These are phyloP conservation scores for Microtus ochrogaster DNA, from an alignment of 2,113 vertebrate genomes.

Conservation along the genomic window DNA sequence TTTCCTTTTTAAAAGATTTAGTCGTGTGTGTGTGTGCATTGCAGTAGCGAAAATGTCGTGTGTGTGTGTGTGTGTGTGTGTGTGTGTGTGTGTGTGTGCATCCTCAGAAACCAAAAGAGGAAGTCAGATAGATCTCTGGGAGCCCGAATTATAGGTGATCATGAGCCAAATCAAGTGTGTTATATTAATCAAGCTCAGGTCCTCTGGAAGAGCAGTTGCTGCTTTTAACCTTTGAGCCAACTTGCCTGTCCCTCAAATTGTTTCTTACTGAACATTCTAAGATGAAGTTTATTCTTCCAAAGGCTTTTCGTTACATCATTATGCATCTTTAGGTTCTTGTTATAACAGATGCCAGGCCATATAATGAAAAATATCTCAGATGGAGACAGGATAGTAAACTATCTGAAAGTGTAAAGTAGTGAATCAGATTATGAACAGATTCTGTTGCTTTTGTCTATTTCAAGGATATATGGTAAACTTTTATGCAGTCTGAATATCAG, in stretches of 20 bases:
- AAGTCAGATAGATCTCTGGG: too few species aligned
- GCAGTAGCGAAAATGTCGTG: background rate
- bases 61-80: background rate
- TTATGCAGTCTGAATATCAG: background rate
- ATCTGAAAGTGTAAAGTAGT: constrained; percentile 33
- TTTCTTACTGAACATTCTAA: background rate
- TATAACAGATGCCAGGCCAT: constrained; percentile 51
- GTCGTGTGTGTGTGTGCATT: background rate
- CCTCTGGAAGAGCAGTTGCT: background rate
- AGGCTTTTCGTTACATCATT: constrained; percentile 19
- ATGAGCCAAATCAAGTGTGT: background rate
- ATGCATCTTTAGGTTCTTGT: constrained; percentile 46
- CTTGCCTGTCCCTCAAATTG: background rate
- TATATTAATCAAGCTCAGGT: background rate
- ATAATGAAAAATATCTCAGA: constrained; percentile 54
- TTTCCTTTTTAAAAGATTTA: background rate
- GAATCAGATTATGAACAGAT: constrained; percentile 17
- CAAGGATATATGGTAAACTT: background rate
- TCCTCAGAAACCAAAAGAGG: background rate
- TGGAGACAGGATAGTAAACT: background rate
- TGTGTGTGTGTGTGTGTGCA: background rate
- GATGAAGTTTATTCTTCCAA: background rate
- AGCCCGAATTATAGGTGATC: background rate
- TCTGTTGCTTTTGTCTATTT: background rate
- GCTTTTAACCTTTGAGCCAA: background rate